Percentiles rank a stretch among this genome's conserved stretches.
phyloP scores from a whole-genome alignment of 1,140 invertebrate species.

The Lerema accius region DNA sequence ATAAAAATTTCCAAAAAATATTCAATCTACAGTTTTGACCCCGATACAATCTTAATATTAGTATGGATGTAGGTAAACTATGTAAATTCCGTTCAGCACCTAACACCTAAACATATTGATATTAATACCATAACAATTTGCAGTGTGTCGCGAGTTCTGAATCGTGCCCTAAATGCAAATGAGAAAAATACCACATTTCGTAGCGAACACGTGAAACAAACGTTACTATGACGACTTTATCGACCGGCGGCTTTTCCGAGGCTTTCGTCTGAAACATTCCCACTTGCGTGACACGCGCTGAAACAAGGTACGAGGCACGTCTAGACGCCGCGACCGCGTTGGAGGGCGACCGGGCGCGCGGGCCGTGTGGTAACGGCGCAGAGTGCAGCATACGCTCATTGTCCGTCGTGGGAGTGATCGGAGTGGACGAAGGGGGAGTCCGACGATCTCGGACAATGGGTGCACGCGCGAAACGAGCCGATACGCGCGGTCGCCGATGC shows the following conservation, averaged over 20 bases:
- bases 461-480: slow-evolving; percentile 71
- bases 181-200: slow-evolving; percentile 66
- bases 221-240: slow-evolving; percentile 77
- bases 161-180: slow-evolving; percentile 78
- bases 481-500: slow-evolving; percentile 66
- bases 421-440: slow-evolving; percentile 44
- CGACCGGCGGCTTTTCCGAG: slow-evolving; percentile 78
- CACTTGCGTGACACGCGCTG: slow-evolving; percentile 74
- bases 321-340: slow-evolving; percentile 47
- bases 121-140: slow-evolving; percentile 49
- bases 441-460: slow-evolving; percentile 63
- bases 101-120: slow-evolving; percentile 34
- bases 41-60: too few relatives aligned
- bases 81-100: background rate
- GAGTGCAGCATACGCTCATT: slow-evolving; percentile 43
- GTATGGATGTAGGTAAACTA: background rate
- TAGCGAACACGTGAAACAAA: slow-evolving; percentile 71
- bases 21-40: too few relatives aligned
- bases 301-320: slow-evolving; percentile 64
- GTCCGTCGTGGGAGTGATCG: slow-evolving; percentile 47
- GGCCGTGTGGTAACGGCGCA: slow-evolving; percentile 37
- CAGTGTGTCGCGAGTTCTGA: slow-evolving; percentile 36
- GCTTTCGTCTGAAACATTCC: slow-evolving; percentile 72
- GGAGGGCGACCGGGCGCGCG: slow-evolving; percentile 15
- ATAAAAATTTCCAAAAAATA: too few relatives aligned